Base-by-base conservation (phyloP, 2,888 invertebrate species). In the Dioctria linearis region DNA sequence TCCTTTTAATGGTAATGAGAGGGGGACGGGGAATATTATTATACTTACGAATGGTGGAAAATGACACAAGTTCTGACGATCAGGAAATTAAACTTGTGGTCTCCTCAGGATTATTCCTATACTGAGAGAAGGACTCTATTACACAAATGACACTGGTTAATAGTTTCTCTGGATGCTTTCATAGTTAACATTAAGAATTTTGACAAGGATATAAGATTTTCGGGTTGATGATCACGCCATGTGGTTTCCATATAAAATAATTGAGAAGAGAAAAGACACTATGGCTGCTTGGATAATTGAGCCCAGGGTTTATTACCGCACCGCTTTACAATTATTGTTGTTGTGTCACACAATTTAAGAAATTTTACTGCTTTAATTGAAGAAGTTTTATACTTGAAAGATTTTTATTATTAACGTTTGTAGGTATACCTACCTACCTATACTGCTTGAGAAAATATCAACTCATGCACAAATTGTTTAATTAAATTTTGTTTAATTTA, bases 201-300 rank as follows among this genome's bases (percentile, higher is more conserved):
- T 46, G 63, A 76, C 76, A 76, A 63, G 76, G 37, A 49, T 46
- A 63, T 76, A 76, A 76, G 76, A 76, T 76, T 76, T 76, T 61
- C 9, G 76, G 43, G 76, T 57, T 46, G n/a, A 76, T 49, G 49
- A 13, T 37, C 11, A 76, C 37, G 63, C 76, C 76, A 76, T 63
- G 76, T 76, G 76, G 76, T 42, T 76, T 57, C 42, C 57, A n/a
- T 49, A 49, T 25, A 25, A 25, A 25, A 25, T 25, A 25, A 25
- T 25, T 25, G 25, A 46, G 46, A 63, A 76, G 25, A 54, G 63
- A 63, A 49, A 37, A 6, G 46, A 25, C 25, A 25, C 25, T 25
- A 25, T 25, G 25, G 25, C 25, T 63, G 46, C 57, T 63, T 57
- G 49, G 63, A 63, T 57, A 61, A 59, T 76, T 76, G 46, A 46